Base-by-base conservation (phyloP, 2,113 vertebrate genomes). In the Thryonomys swinderianus region DNA sequence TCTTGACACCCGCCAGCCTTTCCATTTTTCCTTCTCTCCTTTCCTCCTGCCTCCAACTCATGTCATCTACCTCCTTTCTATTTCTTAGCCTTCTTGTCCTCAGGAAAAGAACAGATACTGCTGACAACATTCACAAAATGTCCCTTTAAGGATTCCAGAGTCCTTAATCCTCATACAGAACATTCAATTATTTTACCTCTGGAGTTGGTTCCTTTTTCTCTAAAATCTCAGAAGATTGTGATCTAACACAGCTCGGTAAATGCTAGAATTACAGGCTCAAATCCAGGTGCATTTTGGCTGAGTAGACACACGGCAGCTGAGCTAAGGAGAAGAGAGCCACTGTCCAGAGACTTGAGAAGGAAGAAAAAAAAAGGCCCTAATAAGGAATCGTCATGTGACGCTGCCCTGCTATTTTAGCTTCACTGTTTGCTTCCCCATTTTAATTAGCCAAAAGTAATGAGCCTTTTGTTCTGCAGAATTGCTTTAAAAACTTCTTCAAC, bases 371-470 rank as follows among this genome's bases (percentile, higher is more conserved):
- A 76, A 62, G 42, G 25, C 4, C 64, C 37, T 66, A 40, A 76
- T 21, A 23, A 13, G 4, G 18, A 83, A 42, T 42, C 51, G 88
- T 34, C 0, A 0, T 64, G 13, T 78, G 82, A 93, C 42, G 92
- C 59, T 32, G 32, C 10, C 61, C 57, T 86, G 64, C 69, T 97
- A 85, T 89, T 97, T 93, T 90, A 87, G 13, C 82, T 94, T 93
- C 92, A 88, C 42, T 81, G 45, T 90, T 91, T 91, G 64, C 90
- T 95, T 84, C 48, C 84, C 64, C 5, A 59, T 45, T 96, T 96
- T 97, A 96, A 96, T 96, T 85, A 94, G 76, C 95, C 93, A 97
- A 94, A 97, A 93, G 12, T 93, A 96, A 98, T 94, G 88, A 88
- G 84, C 73, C 25, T 79, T 93, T 96, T 96, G 74, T 95, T 97